Evolutionary conservation across 2,888 invertebrate species (phyloP), one percentile per base, ranked within the genome.

Genomic region (Stenichneumon culpator): DNA sequence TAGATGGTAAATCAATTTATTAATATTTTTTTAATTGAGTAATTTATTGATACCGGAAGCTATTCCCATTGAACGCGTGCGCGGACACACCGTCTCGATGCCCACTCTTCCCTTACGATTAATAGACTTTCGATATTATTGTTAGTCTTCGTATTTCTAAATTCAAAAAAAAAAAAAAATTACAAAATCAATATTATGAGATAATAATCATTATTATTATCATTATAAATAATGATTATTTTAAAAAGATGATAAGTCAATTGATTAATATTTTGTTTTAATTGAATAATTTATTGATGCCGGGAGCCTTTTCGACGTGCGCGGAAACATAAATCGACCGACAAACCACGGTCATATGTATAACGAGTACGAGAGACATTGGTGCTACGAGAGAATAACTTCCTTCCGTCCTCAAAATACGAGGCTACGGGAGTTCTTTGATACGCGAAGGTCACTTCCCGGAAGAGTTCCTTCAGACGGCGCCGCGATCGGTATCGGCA

Each of bases 341-440:
- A 14, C 47, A 50, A 28, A 11, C 22, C 57, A 57, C 57, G 57
- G 57, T 57, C 57, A 14, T 25, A 25, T 7, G 25, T 57, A 25
- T 47, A 57, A 25, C 25, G 25, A 57, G 25, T 57, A 63, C 60
- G 28, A 25, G 32, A 74, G 60, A 28, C 74, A 74, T 74, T 63
- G 74, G 19, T 6, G 47, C 28, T 63, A n/a, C 19, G 36, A 36
- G 32, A 70, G 52, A 74, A 63, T 74, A 11, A 28, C 44, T 74
- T 74, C 74, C 74, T 74, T n/a, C 47, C 75, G 75, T 75, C 65
- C 75, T 75, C 75, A 75, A 75, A 75, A 50, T 39, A 65, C 75
- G 75, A 75, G 75, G 75, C 28, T 75, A 36, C 5, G 36, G 16
- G 36, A 19, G 65, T 75, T 65, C 63, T 60, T 50, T 50, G 65